Base-by-base conservation (phyloP, 2,113 vertebrate genomes). In the Ameiurus melas region DNA sequence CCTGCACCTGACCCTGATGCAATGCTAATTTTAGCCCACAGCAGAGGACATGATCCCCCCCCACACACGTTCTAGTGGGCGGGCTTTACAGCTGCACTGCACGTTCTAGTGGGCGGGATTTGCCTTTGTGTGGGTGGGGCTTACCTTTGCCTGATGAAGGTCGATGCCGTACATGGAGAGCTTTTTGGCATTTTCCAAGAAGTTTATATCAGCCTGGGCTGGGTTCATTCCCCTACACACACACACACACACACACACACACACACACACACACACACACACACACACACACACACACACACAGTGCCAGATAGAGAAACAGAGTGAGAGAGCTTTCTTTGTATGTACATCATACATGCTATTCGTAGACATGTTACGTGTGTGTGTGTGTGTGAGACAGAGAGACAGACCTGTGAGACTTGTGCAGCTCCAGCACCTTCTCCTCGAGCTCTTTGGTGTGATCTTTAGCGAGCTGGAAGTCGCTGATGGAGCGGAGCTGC, bases 131-230 rank as follows among this genome's bases (percentile, higher is more conserved):
- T 47, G 30, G 66, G 30, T 17, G 20, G 64, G 36, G 25, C 9
- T 57, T 97, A 99, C 98, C 97, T 99, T 99, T 82, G 98, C 98
- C 78, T 97, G 98, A 94, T 99, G 98, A 64, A 99, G 95, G 92
- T 99, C 98, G 89, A 99, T 97, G 0, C 98, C 98, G 0, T 99
- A 99, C 98, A 99, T 99, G 80, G 98, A 99, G 64, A 99, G 96
- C 83, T 98, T 98, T 95, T 99, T 99, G 83, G 98, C 98, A 84
- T 98, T 99, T 96, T 99, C 98, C 94, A 99, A 94, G 94, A 99
- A 99, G 93, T 98, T 97, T 85, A 95, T 90, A 90, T 99, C 98
- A 2, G 98, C 98, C 86, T 99, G 97, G 80, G 98, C 98, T 90
- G 98, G 98, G 93, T 97, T 97, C 95, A 99, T 96, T 85, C 98